Evolutionary conservation across 2,113 vertebrate species (phyloP), one percentile per base, ranked within the genome.

Genomic region (Laticauda laticaudata): DNA sequence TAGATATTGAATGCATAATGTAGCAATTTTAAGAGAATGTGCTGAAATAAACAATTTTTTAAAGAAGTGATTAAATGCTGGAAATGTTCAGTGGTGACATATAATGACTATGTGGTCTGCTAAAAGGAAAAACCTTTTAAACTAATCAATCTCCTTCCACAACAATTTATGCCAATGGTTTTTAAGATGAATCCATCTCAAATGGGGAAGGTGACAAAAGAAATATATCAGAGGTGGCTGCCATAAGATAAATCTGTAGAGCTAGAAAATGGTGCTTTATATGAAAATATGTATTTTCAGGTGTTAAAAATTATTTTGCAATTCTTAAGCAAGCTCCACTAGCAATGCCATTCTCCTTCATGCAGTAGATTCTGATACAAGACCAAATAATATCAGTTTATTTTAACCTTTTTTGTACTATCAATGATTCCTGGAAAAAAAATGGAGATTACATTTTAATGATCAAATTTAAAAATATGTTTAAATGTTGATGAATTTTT

Each of bases 91-190:
- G 94, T 94, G 95, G 95, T 94, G 93, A 96, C 96, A 95, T 96
- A 95, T 97, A 96, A 97, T 95, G 96, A 95, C 96, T 95, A 94
- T 97, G 94, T 96, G 96, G 95, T 97, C 95, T 97, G 95, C 96
- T 97, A 97, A 97, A 97, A 97, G 96, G 95, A 97, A 97, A 97
- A 97, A 95, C 96, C 97, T 97, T 97, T 97, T 97, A 97, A 97
- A 97, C 94, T 94, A 93, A 97, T 97, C 92, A 95, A 97, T 97
- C 96, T 94, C 75, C 93, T 91, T 15, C 5, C 0, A 12, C 96
- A 96, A 95, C 96, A 96, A 97, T 97, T 97, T 97, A 97, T 97
- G 96, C 96, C 96, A 96, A 93, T 96, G 95, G 95, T 94, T 97
- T 97, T 97, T 97, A 97, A 96, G 95, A 96, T 97, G 95, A 97